Evolutionary conservation across 1,140 invertebrate species (phyloP).

Genomic region (Onthophagus taurus): DNA sequence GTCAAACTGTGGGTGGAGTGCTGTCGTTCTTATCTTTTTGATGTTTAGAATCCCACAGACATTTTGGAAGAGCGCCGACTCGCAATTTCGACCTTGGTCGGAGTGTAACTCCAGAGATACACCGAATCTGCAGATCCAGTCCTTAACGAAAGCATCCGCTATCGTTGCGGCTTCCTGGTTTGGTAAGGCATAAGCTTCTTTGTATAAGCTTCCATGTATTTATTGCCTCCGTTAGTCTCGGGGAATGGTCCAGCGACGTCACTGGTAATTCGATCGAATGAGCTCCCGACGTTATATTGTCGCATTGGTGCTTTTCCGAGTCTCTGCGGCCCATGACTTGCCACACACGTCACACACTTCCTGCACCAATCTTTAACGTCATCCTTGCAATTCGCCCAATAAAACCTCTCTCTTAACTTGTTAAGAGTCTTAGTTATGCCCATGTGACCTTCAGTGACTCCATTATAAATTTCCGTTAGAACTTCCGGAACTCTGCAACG

Average conservation of each 20-base stretch:
- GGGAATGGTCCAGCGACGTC: conserved; percentile 18
- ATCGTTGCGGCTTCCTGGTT: conserved; percentile 1
- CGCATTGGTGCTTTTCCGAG: conserved; percentile 1
- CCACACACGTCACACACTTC: not conserved
- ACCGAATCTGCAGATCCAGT: no score
- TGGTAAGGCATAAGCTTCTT: not conserved
- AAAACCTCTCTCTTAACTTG: no score
- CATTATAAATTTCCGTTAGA: no score
- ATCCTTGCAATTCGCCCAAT: no score
- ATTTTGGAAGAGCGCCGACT: not conserved
- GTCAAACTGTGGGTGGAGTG: not conserved
- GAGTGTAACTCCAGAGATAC: not conserved
- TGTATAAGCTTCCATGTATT: not conserved
- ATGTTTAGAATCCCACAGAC: not conserved
- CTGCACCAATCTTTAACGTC: not conserved
- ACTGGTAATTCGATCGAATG: conserved; percentile 20
- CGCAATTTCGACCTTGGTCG: not conserved
- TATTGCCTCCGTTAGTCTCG: conserved; percentile 6
- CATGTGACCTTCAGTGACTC: no score
- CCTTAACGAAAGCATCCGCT: not conserved
- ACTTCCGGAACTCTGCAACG: no score
- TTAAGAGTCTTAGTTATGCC: no score
- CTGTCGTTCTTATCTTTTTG: conserved; percentile 1
- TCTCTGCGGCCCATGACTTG: not conserved
- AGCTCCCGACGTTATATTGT: conserved; percentile 4